Conservation (phyloP, 2,888 invertebrate genomes). For the Platycnemis pennipes region DNA sequence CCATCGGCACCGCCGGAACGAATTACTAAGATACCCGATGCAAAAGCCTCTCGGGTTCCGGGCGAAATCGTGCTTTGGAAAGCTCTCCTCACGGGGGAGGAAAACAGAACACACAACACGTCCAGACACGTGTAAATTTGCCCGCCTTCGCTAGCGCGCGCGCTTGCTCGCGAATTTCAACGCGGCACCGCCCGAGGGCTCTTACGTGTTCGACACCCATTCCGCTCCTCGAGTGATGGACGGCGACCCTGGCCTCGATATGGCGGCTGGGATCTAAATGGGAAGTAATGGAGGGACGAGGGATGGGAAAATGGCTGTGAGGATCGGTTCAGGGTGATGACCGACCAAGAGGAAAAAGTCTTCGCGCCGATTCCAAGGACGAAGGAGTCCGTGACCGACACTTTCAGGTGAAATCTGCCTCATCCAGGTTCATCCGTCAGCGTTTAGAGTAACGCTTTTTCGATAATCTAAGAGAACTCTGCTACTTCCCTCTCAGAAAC, state of each 20-base stretch:
- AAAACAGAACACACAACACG: background rate
- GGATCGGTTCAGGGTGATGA: background rate
- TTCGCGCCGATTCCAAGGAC: background rate
- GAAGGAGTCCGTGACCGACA: background rate
- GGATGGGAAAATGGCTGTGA: background rate
- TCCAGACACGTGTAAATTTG: background rate
- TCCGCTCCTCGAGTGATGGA: background rate
- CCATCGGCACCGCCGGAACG: background rate
- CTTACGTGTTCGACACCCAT: background rate
- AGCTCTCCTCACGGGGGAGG: background rate
- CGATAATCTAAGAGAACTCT: no score
- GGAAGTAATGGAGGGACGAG: background rate
- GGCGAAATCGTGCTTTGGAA: slow-evolving; percentile 33
- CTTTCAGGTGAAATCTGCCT: background rate
- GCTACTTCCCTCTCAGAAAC: no score
- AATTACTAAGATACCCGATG: background rate
- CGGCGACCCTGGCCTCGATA: slow-evolving; percentile 52
- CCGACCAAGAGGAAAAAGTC: background rate
- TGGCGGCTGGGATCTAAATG: background rate
- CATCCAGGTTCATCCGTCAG: background rate
- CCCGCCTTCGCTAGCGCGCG: background rate
- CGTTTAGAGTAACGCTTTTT: no score
- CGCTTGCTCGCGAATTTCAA: background rate
- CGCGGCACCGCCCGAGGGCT: background rate
- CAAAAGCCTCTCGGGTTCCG: background rate